Percentiles rank a stretch among this genome's conserved stretches.
Evolutionary conservation across 2,113 vertebrate species (phyloP).

Genomic region (Siniperca knerii): DNA sequence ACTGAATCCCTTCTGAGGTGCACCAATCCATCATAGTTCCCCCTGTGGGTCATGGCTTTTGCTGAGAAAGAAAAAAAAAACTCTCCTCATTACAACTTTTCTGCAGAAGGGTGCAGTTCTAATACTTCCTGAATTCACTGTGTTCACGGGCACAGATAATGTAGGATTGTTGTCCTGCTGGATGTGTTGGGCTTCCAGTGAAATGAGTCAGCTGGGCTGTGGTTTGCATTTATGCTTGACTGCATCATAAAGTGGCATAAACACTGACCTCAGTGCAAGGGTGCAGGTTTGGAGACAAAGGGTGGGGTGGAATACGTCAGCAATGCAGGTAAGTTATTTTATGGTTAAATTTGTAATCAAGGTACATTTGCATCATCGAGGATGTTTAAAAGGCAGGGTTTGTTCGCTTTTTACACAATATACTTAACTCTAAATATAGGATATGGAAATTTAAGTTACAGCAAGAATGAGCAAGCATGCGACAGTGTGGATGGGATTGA

Average conservation of each 20-base stretch:
- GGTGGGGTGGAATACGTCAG: constrained; percentile 27
- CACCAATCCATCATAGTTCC: constrained; percentile 22
- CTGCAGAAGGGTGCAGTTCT: constrained; percentile 8
- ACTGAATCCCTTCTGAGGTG: constrained; percentile 29
- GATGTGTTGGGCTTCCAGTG: constrained; percentile 31
- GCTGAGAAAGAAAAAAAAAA: constrained; percentile 19
- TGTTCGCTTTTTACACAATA: not conserved
- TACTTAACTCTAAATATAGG: not conserved
- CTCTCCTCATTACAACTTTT: constrained; percentile 2
- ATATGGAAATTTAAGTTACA: not conserved
- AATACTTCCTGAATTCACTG: constrained; percentile 13
- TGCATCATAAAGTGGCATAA: constrained; percentile 54
- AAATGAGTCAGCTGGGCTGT: constrained; percentile 59
- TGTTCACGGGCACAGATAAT: constrained; percentile 23
- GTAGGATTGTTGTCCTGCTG: constrained; percentile 28
- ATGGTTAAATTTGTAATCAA: constrained; percentile 2
- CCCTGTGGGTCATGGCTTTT: constrained; percentile 2
- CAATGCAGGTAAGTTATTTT: constrained; percentile 1
- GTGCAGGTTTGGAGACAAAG: constrained; percentile 39
- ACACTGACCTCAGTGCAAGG: constrained; percentile 44
- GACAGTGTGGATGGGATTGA: not conserved
- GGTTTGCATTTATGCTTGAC: constrained; percentile 64
- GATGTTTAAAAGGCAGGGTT: constrained; percentile 12
- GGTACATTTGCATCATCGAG: constrained; percentile 1
- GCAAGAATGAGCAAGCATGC: not conserved